Percentiles rank a stretch among this genome's conserved stretches.
phyloP scores from a whole-genome alignment of 2,888 invertebrate genomes.

The Troilus luridus region DNA sequence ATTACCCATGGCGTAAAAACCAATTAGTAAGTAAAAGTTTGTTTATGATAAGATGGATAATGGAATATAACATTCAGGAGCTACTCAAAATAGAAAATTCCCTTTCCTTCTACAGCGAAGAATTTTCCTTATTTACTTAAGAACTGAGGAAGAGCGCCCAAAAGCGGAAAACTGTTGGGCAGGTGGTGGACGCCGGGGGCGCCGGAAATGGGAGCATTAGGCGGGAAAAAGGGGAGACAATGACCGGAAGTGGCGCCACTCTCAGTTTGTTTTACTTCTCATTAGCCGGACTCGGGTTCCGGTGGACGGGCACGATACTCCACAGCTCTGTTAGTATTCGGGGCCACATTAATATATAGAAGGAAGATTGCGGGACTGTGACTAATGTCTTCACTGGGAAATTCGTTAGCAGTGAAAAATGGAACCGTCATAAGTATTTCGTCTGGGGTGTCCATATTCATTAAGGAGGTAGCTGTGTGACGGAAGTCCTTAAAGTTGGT shows the following conservation, averaged over 20 bases:
- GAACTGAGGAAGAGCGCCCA: neutral
- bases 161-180: conserved; percentile 4
- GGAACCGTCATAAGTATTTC: neutral
- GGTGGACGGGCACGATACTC: neutral
- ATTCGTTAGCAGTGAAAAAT: conserved; percentile 37
- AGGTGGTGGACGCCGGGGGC: conserved; percentile 28
- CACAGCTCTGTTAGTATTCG: neutral
- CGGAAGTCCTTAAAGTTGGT: neutral
- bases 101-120: too few relatives aligned
- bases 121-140: too few relatives aligned
- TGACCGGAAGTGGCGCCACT: conserved; percentile 50
- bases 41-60: too few relatives aligned
- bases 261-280: conserved; percentile 48
- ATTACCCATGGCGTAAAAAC: too few relatives aligned
- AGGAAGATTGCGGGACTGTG: neutral
- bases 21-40: too few relatives aligned
- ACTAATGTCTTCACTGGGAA: conserved; percentile 42
- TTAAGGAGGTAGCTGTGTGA: neutral
- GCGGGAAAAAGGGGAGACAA: conserved; percentile 41
- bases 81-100: too few relatives aligned
- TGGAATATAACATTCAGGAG: too few relatives aligned
- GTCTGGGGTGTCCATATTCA: neutral
- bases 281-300: neutral
- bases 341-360: neutral
- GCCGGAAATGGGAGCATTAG: conserved; percentile 49